A percentile compares a stretch with the other conserved stretches of the same genome.
phyloP scores from a whole-genome alignment of 2,888 invertebrate species.

The Apotomis betuletana region DNA sequence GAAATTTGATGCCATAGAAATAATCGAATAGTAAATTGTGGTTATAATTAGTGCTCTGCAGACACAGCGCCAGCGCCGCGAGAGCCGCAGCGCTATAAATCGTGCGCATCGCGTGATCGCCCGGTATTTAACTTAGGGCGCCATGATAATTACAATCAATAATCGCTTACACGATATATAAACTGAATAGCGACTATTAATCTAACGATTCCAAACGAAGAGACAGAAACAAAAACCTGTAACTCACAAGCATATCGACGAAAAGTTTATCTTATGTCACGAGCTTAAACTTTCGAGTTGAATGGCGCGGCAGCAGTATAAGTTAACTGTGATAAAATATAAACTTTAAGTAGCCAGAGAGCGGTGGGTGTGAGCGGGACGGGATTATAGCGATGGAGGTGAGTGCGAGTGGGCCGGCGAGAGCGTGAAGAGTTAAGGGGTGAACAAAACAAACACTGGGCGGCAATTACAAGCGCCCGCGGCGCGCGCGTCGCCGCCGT shows the following conservation, averaged over 20 bases:
- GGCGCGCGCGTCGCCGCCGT: conserved; percentile 61
- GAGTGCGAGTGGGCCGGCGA: conserved; percentile 42
- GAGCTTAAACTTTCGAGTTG: conserved; percentile 39
- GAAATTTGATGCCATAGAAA: conserved; percentile 38
- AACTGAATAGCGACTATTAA: conserved; percentile 67
- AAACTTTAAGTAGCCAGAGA: conserved; percentile 65
- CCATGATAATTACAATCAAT: conserved; percentile 80
- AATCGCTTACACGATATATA: conserved; percentile 61
- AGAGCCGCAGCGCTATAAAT: conserved; percentile 57
- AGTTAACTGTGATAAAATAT: conserved; percentile 64
- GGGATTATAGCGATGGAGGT: conserved; percentile 1
- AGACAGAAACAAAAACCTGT: conserved; percentile 38
- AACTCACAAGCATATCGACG: conserved; percentile 37
- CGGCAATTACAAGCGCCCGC: conserved; percentile 74
- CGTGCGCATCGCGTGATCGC: conserved; percentile 66
- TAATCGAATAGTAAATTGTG: conserved; percentile 29
- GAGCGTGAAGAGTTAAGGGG: conserved; percentile 60
- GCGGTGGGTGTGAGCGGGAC: conserved; percentile 52
- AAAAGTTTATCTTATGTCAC: conserved; percentile 34
- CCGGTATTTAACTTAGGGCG: conserved; percentile 67
- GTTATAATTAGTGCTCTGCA: conserved; percentile 17
- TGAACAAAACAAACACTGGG: conserved; percentile 74
- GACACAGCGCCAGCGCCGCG: conserved; percentile 41
- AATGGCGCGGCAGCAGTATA: conserved; percentile 8
- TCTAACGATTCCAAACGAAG: conserved; percentile 53